Evolutionary conservation across 2,888 invertebrate genomes (phyloP).

Genomic region (Ischnus inquisitorius): DNA sequence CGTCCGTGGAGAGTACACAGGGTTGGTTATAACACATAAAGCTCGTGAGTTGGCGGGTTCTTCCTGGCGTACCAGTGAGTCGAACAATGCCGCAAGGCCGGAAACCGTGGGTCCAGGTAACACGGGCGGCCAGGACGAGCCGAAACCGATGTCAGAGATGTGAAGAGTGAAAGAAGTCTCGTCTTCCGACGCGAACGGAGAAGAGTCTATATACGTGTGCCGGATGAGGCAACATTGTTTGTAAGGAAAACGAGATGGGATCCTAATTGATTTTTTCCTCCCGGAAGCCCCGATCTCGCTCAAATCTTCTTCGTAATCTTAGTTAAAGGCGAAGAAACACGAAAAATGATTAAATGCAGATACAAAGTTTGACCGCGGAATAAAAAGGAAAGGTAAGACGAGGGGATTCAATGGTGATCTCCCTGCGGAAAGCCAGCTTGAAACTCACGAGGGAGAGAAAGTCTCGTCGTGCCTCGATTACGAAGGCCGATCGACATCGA

Average conservation of each 20-base stretch:
- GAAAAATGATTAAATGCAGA: neutral
- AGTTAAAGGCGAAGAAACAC: neutral
- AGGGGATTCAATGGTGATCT: slow-evolving; percentile 34
- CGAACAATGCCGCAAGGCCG: slow-evolving; percentile 75
- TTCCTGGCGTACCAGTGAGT: slow-evolving; percentile 68
- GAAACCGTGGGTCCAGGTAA: slow-evolving; percentile 73
- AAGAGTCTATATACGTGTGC: slow-evolving; percentile 6
- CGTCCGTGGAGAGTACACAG: neutral
- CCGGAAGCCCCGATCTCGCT: neutral
- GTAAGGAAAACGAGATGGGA: neutral
- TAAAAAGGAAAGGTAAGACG: slow-evolving; percentile 23
- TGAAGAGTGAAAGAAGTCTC: slow-evolving; percentile 49
- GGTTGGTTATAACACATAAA: slow-evolving; percentile 39
- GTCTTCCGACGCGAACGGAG: slow-evolving; percentile 39
- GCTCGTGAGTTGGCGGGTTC: slow-evolving; percentile 40
- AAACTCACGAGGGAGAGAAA: slow-evolving; percentile 68
- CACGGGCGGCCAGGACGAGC: slow-evolving; percentile 51
- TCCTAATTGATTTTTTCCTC: neutral
- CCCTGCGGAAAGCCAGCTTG: slow-evolving; percentile 45
- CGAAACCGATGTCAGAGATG: slow-evolving; percentile 64
- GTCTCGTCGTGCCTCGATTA: slow-evolving; percentile 66
- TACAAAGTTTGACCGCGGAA: neutral
- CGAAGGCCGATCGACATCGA: slow-evolving; percentile 70
- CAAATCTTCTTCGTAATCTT: neutral
- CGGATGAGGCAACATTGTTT: slow-evolving; percentile 9